A percentile compares a stretch with the other conserved stretches of the same genome.
Evolutionary conservation across 1,140 invertebrate genomes (phyloP).

Genomic region (Cyclargus thomasi): DNA sequence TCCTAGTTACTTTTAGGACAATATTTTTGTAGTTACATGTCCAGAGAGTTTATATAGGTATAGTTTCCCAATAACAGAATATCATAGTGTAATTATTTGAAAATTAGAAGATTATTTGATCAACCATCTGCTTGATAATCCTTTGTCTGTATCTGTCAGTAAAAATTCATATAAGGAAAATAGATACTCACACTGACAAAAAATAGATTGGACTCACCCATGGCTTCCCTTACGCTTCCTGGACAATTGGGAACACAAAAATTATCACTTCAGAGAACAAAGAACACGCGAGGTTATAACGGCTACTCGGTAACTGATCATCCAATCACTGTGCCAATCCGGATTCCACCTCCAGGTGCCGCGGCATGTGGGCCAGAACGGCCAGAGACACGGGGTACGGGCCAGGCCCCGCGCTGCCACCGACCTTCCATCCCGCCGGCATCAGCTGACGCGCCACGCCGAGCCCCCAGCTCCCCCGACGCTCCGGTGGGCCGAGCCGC

Average conservation of each 20-base stretch:
- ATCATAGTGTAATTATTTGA: constrained; percentile 2
- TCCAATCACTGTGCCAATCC: constrained; percentile 7
- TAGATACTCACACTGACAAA: neutral
- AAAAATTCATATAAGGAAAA: neutral
- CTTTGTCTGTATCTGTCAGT: constrained; percentile 14
- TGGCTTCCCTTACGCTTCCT: constrained; percentile 1
- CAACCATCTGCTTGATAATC: constrained; percentile 16
- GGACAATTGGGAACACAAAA: constrained; percentile 21
- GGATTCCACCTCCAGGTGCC: neutral
- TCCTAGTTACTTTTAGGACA: no score
- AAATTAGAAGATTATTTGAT: neutral
- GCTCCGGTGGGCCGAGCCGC: constrained; percentile 31
- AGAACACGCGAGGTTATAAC: constrained; percentile 25
- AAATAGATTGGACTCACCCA: constrained; percentile 22
- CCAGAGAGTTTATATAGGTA: no score
- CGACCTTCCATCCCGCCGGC: constrained; percentile 50
- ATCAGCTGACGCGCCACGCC: constrained; percentile 40
- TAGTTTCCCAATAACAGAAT: neutral
- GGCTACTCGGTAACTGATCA: constrained; percentile 5
- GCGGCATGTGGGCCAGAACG: neutral
- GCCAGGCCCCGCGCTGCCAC: constrained; percentile 43
- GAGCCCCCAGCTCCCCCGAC: constrained; percentile 27
- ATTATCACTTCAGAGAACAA: constrained; percentile 30
- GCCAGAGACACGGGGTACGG: neutral
- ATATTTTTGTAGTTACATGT: no score